These are phyloP conservation scores for Bambusicola thoracicus DNA, from an alignment of 2,113 vertebrate species.

Conservation along the genomic window DNA sequence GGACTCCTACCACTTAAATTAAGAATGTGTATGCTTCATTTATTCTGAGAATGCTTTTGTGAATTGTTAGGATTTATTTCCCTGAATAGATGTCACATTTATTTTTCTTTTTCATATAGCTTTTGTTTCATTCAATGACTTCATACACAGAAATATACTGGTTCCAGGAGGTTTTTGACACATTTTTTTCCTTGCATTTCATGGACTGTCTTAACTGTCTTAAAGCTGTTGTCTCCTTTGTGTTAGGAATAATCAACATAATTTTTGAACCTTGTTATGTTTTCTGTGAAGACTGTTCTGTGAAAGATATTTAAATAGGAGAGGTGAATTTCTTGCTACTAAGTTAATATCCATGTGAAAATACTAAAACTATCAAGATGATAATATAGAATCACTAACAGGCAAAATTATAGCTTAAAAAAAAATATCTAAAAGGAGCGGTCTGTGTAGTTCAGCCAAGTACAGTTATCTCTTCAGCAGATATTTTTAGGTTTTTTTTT, in stretches of 20 bases:
- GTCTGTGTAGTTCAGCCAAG: neutral
- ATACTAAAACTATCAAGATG: neutral
- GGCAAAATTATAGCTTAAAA: neutral
- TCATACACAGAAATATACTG: neutral
- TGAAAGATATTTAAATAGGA: neutral
- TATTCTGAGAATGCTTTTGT: neutral
- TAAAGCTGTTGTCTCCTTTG: neutral
- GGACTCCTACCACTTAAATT: neutral
- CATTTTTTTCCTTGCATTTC: neutral
- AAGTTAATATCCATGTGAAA: neutral
- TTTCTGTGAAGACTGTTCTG: neutral
- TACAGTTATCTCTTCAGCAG: neutral
- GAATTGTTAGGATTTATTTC: neutral
- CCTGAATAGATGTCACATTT: neutral
- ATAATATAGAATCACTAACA: neutral
- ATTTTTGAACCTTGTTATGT: neutral
- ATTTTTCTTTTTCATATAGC: neutral
- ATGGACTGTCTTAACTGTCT: neutral
- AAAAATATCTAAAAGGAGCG: neutral
- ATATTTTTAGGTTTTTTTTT: neutral
- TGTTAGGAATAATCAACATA: neutral
- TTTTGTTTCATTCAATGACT: neutral
- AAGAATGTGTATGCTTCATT: fast-evolving
- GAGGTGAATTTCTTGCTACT: neutral
- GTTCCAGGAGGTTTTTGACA: neutral